These are phyloP conservation scores for Mystacornis crossleyi DNA, from an alignment of 2,113 vertebrate genomes.

Conservation along the genomic window DNA sequence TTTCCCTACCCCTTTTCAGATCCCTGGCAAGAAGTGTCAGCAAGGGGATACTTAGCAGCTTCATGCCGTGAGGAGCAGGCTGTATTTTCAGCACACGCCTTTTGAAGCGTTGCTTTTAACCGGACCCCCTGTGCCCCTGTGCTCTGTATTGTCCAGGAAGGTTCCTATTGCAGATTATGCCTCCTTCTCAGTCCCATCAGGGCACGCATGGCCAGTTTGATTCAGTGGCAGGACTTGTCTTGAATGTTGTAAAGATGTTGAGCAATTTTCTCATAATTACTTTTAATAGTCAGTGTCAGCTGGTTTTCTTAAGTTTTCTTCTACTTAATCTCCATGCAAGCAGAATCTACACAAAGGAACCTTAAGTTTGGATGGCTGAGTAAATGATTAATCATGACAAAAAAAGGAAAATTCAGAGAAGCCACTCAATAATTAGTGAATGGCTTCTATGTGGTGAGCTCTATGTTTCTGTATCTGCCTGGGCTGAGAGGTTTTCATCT, in stretches of 20 bases:
- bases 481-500: background rate
- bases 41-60: background rate
- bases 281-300: background rate
- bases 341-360: background rate
- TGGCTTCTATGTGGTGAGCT: background rate
- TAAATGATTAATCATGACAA: background rate
- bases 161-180: background rate
- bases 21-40: background rate
- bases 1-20: background rate
- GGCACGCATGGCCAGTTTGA: background rate
- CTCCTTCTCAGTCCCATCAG: background rate
- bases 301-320: background rate
- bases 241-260: background rate
- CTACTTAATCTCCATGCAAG: background rate
- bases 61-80: background rate
- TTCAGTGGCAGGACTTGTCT: background rate
- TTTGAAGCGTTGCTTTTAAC: background rate
- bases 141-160: background rate
- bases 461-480: background rate
- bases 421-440: background rate
- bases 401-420: background rate
- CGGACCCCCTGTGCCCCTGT: background rate
- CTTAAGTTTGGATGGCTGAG: background rate
- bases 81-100: background rate
- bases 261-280: background rate